Evolutionary conservation across 2,113 vertebrate genomes (phyloP).

Genomic region (Microcebus griseorufus): DNA sequence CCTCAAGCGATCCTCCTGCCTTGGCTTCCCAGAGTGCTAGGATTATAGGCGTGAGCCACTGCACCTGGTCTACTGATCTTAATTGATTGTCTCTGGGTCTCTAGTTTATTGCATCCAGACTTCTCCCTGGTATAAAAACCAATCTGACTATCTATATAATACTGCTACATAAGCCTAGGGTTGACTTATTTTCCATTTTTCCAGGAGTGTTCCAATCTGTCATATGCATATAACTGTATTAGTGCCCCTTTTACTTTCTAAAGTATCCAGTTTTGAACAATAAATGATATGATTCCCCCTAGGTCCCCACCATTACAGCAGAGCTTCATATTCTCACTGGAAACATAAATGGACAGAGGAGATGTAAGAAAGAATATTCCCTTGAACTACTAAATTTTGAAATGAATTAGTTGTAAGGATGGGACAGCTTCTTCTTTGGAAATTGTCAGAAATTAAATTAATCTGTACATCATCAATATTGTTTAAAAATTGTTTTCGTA

Average conservation of each 20-base stretch:
- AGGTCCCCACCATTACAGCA: accelerated
- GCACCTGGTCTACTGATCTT: neutral
- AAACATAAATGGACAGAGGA: neutral
- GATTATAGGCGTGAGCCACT: too few relatives aligned
- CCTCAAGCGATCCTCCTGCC: too few relatives aligned
- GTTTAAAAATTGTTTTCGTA: neutral
- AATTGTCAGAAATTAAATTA: neutral
- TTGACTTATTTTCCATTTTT: neutral
- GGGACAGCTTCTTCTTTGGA: neutral
- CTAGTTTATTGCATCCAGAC: neutral
- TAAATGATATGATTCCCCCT: neutral
- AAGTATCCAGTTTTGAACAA: neutral
- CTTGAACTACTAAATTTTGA: neutral
- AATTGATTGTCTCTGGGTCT: neutral
- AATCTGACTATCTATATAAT: neutral
- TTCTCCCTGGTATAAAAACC: neutral
- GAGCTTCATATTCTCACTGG: neutral
- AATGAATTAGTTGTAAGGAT: neutral
- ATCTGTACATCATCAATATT: neutral
- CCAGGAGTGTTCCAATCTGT: neutral
- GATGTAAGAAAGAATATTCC: neutral
- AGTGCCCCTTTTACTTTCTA: neutral
- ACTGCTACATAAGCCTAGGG: accelerated
- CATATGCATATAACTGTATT: neutral
- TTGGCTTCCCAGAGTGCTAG: too few relatives aligned